Evolutionary conservation across 2,113 vertebrate species (phyloP).

Genomic region (Rhinogobius similis): DNA sequence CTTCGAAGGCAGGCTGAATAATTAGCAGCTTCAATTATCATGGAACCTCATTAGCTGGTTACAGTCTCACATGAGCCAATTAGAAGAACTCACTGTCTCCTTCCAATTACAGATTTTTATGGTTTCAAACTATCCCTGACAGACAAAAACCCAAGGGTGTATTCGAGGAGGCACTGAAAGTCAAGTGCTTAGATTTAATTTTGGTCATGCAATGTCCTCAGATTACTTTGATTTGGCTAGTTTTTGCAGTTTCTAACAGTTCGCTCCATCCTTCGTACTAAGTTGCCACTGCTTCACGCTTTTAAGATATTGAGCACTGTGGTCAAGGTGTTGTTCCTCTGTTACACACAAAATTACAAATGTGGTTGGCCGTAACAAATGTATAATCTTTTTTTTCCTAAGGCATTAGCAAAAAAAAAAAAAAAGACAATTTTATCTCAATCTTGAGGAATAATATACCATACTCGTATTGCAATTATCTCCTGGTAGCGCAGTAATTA

Average conservation of each 20-base stretch:
- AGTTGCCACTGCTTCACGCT: neutral
- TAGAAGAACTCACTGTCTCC: conserved; percentile 4
- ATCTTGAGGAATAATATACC: neutral
- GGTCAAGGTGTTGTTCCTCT: neutral
- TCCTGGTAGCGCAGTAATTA: neutral
- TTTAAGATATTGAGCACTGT: neutral
- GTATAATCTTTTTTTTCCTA: neutral
- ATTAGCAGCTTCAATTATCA: conserved; percentile 52
- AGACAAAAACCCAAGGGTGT: neutral
- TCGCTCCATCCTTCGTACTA: neutral
- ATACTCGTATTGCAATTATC: neutral
- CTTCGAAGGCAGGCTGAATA: conserved; percentile 30
- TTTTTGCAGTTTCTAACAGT: neutral
- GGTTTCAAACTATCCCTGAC: neutral
- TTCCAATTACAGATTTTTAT: neutral
- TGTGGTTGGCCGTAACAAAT: neutral
- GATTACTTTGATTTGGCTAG: conserved; percentile 12
- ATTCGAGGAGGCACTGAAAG: neutral
- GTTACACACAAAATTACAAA: neutral
- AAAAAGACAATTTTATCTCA: neutral
- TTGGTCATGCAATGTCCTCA: neutral
- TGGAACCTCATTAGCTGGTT: conserved; percentile 26
- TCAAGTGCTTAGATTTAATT: neutral
- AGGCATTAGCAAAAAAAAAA: neutral
- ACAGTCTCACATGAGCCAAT: neutral